Evolutionary conservation across 2,113 vertebrate species (phyloP).

Genomic region (Carlito syrichta): DNA sequence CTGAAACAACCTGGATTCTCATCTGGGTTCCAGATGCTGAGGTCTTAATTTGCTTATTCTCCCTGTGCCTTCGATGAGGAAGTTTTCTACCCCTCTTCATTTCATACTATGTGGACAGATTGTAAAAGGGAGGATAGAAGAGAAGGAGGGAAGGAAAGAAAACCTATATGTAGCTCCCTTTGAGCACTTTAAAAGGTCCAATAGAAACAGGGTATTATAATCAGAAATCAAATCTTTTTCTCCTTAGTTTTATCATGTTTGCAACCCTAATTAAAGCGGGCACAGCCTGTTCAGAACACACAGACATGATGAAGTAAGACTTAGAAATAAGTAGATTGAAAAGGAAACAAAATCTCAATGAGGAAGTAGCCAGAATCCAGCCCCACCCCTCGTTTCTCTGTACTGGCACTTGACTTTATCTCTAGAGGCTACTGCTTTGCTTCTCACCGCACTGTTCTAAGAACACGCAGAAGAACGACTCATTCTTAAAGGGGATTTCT

Average conservation of each 20-base stretch:
- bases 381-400: neutral
- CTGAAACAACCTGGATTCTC: neutral
- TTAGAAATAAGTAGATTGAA: constrained; percentile 4
- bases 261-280: constrained; percentile 32
- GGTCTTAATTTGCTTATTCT: constrained; percentile 2
- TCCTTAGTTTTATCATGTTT: neutral
- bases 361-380: constrained; percentile 62
- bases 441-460: neutral
- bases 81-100: neutral
- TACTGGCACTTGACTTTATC: neutral
- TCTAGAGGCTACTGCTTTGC: neutral
- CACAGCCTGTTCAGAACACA: neutral
- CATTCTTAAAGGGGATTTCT: neutral
- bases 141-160: neutral
- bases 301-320: neutral
- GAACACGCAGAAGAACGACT: neutral
- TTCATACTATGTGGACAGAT: neutral
- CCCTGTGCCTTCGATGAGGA: neutral
- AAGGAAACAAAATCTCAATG: constrained; percentile 40
- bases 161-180: neutral
- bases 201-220: neutral
- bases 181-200: neutral
- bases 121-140: neutral
- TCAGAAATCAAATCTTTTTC: constrained; percentile 27
- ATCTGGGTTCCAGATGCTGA: neutral